Percentiles rank a stretch among this genome's conserved stretches.
phyloP scores from a whole-genome alignment of 92 coral and sea anemone genomes.

The Isaurus tuberculatus region DNA sequence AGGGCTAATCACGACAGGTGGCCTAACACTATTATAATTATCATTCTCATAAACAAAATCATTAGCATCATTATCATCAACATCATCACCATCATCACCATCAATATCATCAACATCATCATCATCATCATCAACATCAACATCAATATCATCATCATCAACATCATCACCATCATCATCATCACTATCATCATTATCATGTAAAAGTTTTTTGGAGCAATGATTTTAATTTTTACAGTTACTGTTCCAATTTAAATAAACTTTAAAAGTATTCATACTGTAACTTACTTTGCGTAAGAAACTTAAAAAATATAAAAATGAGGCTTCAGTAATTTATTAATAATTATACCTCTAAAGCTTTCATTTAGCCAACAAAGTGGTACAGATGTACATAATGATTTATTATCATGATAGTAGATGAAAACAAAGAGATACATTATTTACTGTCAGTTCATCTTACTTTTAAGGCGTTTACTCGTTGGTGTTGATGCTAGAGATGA shows the following conservation, averaged over 20 bases:
- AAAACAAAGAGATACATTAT: not conserved
- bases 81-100: not conserved
- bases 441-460: not conserved
- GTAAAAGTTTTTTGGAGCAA: not conserved
- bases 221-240: too few relatives aligned
- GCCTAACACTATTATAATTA: not conserved
- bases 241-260: too few relatives aligned
- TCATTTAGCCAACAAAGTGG: too few relatives aligned
- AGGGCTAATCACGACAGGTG: too few relatives aligned
- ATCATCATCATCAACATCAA: not conserved
- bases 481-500: conserved; percentile 94
- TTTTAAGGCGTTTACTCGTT: conserved; percentile 72
- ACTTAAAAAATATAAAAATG: too few relatives aligned
- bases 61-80: not conserved
- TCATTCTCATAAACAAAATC: not conserved
- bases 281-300: too few relatives aligned
- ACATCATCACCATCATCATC: not conserved
- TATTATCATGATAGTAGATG: too few relatives aligned
- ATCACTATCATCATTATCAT: not conserved
- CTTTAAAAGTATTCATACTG: too few relatives aligned
- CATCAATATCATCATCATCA: not conserved
- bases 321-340: too few relatives aligned
- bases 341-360: too few relatives aligned
- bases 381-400: too few relatives aligned
- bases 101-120: not conserved